Conservation (phyloP, 2,113 vertebrate genomes). For the Tenebrosternarchus preto region DNA sequence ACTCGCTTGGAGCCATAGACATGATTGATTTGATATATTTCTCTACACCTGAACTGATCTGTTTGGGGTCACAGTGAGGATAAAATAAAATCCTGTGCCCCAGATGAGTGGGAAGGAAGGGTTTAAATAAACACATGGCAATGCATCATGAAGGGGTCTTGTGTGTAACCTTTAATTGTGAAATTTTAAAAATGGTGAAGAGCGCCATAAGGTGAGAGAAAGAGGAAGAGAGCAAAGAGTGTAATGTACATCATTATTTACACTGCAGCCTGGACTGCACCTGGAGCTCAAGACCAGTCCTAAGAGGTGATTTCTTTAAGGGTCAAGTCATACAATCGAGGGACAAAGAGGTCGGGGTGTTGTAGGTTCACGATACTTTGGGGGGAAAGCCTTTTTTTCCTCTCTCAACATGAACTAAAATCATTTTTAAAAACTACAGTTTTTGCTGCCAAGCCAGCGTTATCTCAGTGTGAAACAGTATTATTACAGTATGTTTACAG, state of each 20-base stretch:
- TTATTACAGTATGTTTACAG: constrained; percentile 86
- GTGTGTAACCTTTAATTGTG: constrained; percentile 65
- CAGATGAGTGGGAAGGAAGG: constrained; percentile 52
- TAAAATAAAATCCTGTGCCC: constrained; percentile 31
- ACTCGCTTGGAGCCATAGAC: constrained; percentile 88
- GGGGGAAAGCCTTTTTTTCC: constrained; percentile 89
- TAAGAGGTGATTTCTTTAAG: constrained; percentile 94
- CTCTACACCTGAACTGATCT: constrained; percentile 86
- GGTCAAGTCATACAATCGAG: constrained; percentile 99
- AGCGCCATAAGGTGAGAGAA: constrained; percentile 76
- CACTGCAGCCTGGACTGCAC: constrained; percentile 92
- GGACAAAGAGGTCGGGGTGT: constrained; percentile 99
- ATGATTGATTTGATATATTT: constrained; percentile 67
- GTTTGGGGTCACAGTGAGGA: constrained; percentile 60
- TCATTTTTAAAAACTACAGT: constrained; percentile 99
- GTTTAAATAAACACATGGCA: constrained; percentile 68
- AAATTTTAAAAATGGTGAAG: constrained; percentile 77
- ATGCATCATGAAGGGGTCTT: constrained; percentile 61
- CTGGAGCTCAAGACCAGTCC: constrained; percentile 99
- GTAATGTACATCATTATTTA: constrained; percentile 98
- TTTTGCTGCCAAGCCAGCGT: constrained; percentile 92
- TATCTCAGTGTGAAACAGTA: constrained; percentile 94
- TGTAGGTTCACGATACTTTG: constrained; percentile 99
- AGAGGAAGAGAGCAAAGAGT: constrained; percentile 64
- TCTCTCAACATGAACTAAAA: constrained; percentile 95